A percentile compares a stretch with the other conserved stretches of the same genome.
Evolutionary conservation across 1,140 invertebrate genomes (phyloP).

Genomic region (Bombus soroeensis): DNA sequence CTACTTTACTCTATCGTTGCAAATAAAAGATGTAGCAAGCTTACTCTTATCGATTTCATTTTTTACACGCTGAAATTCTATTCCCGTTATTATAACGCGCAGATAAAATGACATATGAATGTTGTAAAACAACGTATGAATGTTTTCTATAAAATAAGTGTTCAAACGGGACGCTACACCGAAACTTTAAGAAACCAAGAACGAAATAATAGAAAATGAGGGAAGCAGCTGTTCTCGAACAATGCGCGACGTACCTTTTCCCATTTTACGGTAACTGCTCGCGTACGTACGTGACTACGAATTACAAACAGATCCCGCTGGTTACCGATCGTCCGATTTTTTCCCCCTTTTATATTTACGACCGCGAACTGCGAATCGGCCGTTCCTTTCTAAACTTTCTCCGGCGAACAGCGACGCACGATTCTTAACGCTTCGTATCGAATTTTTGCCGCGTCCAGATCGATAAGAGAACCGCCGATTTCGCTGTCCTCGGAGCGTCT

Average conservation of each 20-base stretch:
- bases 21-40: too few species aligned
- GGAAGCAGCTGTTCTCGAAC: neutral
- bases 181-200: neutral
- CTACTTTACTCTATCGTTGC: too few species aligned
- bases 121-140: too few species aligned
- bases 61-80: too few species aligned
- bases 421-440: conserved; percentile 36
- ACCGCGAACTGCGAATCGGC: conserved; percentile 24
- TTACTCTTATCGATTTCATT: too few species aligned
- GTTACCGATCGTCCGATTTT: conserved; percentile 26
- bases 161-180: too few species aligned
- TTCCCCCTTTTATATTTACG: conserved; percentile 41
- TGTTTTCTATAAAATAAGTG: too few species aligned
- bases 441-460: conserved; percentile 12
- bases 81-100: too few species aligned
- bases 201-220: neutral
- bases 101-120: too few species aligned
- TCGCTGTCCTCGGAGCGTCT: neutral
- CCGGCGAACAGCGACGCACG: conserved; percentile 34
- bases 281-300: conserved; percentile 26
- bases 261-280: conserved; percentile 3
- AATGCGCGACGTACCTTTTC: too few species aligned
- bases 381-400: conserved; percentile 56
- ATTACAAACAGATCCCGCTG: conserved; percentile 9
- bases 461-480: conserved; percentile 14